A percentile compares a stretch with the other conserved stretches of the same genome.
These are phyloP conservation scores for Drosophila grimshawi DNA, from an alignment of 1,140 invertebrate species.

Conservation along the genomic window DNA sequence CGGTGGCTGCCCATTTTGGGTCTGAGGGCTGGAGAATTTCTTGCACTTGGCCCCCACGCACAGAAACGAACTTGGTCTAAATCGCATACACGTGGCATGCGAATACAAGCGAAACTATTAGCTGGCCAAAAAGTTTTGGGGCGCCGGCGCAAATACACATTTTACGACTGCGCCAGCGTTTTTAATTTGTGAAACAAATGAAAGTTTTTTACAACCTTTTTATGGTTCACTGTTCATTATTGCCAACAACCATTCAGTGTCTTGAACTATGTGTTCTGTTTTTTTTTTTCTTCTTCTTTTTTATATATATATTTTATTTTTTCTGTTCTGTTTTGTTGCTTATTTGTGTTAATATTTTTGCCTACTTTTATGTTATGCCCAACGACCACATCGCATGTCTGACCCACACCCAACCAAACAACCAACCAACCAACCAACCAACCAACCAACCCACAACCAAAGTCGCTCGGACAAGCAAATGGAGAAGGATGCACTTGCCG, in stretches of 20 bases:
- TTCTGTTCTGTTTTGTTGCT: conserved; percentile 14
- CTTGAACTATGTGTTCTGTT: conserved; percentile 50
- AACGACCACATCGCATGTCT: conserved; percentile 61
- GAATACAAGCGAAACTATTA: conserved; percentile 65
- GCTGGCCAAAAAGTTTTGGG: conserved; percentile 52
- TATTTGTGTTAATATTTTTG: conserved; percentile 75
- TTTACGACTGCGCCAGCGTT: conserved; percentile 63
- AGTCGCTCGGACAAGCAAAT: conserved; percentile 89
- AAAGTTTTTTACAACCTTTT: conserved; percentile 82
- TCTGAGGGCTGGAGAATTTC: conserved; percentile 55
- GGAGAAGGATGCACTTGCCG: conserved; percentile 86
- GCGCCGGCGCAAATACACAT: conserved; percentile 38
- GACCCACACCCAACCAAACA: conserved; percentile 43
- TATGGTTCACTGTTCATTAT: conserved; percentile 82
- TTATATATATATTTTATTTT: conserved; percentile 18
- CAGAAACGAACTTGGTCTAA: conserved; percentile 38
- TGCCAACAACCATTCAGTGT: conserved; percentile 53
- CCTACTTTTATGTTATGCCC: conserved; percentile 78
- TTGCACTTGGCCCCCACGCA: conserved; percentile 48
- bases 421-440: conserved; percentile 27
- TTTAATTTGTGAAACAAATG: conserved; percentile 82
- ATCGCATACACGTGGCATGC: conserved; percentile 66
- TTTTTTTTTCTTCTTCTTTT: conserved; percentile 30
- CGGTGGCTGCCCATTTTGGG: conserved; percentile 63
- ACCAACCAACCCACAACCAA: conserved; percentile 76